phyloP scores from a whole-genome alignment of 2,888 invertebrate species.

The Cantharis rustica region DNA sequence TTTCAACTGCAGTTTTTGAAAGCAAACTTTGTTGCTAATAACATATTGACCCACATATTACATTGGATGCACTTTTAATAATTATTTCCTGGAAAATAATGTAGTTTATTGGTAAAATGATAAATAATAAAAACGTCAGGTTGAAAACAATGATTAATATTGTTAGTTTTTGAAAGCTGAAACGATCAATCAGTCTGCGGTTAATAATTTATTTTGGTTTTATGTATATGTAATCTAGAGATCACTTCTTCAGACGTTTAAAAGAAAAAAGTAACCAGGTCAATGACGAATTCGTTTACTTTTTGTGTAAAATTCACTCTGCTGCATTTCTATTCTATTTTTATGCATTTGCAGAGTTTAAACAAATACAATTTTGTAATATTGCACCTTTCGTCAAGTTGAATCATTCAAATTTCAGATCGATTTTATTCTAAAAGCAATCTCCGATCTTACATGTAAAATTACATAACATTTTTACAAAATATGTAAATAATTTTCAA shows the following conservation, averaged over 20 bases:
- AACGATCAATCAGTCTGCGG: slow-evolving; percentile 29
- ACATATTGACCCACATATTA: not conserved
- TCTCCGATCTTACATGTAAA: no score
- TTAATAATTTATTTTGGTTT: slow-evolving; percentile 17
- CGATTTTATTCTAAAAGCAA: no score
- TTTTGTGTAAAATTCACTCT: not conserved
- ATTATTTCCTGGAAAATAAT: not conserved
- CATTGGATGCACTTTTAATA: not conserved
- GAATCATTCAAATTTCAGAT: no score
- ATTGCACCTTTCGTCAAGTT: no score
- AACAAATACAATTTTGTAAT: not conserved
- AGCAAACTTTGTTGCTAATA: not conserved
- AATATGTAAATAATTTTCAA: no score
- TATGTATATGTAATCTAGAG: slow-evolving; percentile 12
- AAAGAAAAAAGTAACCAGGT: not conserved
- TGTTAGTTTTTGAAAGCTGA: slow-evolving; percentile 20
- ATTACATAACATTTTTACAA: no score
- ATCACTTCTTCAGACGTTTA: not conserved
- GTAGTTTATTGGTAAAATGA: not conserved
- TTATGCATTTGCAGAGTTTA: not conserved
- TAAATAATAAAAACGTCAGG: slow-evolving; percentile 8
- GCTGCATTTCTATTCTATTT: not conserved
- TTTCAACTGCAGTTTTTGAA: not conserved
- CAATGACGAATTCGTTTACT: not conserved
- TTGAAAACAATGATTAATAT: slow-evolving; percentile 16